Base-by-base conservation (phyloP, 2,888 invertebrate species). In the Maniola hyperantus region DNA sequence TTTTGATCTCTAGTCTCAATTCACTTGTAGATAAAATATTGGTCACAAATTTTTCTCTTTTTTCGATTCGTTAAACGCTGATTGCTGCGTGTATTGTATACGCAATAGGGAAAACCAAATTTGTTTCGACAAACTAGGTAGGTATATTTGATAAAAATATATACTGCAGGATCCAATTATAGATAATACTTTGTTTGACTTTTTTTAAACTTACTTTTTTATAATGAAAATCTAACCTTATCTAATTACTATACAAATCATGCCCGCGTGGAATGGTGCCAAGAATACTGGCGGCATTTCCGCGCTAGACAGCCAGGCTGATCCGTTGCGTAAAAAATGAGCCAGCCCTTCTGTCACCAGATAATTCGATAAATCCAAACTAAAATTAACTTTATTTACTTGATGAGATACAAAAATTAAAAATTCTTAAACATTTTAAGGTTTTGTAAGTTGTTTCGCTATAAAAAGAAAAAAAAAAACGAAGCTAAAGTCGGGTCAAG, bases 31-130 rank as follows among this genome's bases (percentile, higher is more conserved):
- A 15, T 15, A 48, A 48, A 67, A 72, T 70, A 68, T 72, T 61
- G 65, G 65, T 71, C 66, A 65, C 65, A 66, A 69, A 68, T 67
- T 65, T 60, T 65, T 46, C 65, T 51, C 48, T 62, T 60, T 67
- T 70, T 68, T 57, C 71, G 72, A 71, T 71, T 72, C 72, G 67
- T 72, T 72, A 67, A 68, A 58, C 69, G 62, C 54, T 44, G 55
- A 66, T 66, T 65, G 64, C 63, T 50, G 50, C 54, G 66, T 62
- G 20, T 57, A 39, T 26, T 57, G 57, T 65, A 59, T 57, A 67
- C 46, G 44, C 57, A 59, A 33, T 42, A 46, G 53, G 53, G 65
- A 46, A 71, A 67, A 72, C 67, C 59, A 48, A 60, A 66, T 69
- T 67, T 55, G 50, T 66, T 18, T 20, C 6, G 6, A 20, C 39